Evolutionary conservation across 1,140 invertebrate genomes (phyloP), one percentile per base, ranked within the genome.

Genomic region (Bombus polaris): DNA sequence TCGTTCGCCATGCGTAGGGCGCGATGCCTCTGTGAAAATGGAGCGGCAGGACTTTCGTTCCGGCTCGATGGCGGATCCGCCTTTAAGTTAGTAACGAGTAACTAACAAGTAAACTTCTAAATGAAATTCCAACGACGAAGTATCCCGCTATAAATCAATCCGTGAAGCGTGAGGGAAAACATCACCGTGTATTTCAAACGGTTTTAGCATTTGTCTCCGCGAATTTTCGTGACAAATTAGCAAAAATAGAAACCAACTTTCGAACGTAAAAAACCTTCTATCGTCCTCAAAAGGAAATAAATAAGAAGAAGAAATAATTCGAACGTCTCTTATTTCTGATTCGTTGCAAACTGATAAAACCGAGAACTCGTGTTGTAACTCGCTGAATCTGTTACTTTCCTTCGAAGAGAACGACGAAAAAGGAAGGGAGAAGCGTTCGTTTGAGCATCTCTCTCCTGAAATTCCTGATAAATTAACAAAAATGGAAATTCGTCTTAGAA

Each of bases 51-150:
- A 70, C 10, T 70, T 39, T 35, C 68, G 35, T 25, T 39, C 3
- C 35, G 8, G 1, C 37, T 42, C 12, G 10, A 22, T 22, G 6
- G 13, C 32, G 5, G 25, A 71, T 39, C 25, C 37, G 5, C 25
- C 10, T 42, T 71, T 42, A 71, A 71, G 39, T 1, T 37, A 53
- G 22, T 35, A 53, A 53, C 18, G 47, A 53, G 47, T 53, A 59
- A 76, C 44, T 39, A 76, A 76, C 44, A 59, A 57, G 74, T 35
- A 37, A 76, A 76, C 18, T 57, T 76, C 74, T 37, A 76, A 37
- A 76, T 76, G 32, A 28, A 76, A 57, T 59, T 57, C 42, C 71
- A 15, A 9, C 74, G 72, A 25, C 18, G 18, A 22, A 18, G 47
- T 53, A 53, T 53, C 5, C 44, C 42, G 42, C 18, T 53, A 32